Evolutionary conservation across 2,113 vertebrate species (phyloP), one percentile per base, ranked within the genome.

Genomic region (Platysteira castanea): DNA sequence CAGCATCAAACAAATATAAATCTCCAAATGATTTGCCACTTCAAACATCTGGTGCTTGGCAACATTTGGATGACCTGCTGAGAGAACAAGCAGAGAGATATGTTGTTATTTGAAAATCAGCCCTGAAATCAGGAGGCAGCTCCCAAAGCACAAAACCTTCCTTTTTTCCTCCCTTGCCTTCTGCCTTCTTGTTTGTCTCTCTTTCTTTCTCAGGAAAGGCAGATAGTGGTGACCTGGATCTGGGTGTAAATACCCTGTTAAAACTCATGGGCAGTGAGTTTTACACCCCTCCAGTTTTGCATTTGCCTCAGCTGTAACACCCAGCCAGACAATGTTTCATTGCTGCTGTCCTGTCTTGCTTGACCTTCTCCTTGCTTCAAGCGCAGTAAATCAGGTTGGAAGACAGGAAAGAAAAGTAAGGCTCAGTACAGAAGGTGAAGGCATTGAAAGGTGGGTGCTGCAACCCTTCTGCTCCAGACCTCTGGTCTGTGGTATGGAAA

Each of bases 41-140:
- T 83, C 63, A 92, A 95, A 95, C 79, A 96, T 96, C 95, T 97
- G 96, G 90, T 70, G 33, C 46, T 97, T 96, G 97, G 89, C 81
- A 89, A 18, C 5, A 5, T 80, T 94, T 74, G 52, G 60, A 81
- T 81, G 74, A 86, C 64, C 88, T 52, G 57, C 69, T 88, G 67
- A 74, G 86, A 89, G 33, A 89, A 79, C 35, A 81, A 78, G 69
- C 21, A 49, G 13, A 71, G 28, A 57, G 52, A 68, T 59, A 8
- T 73, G 47, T n/a, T 92, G 54, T 30, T 65, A 70, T 94, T 67
- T 92, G 82, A 89, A 93, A 87, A 83, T 50, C 39, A 86, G 12
- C 85, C 67, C 56, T 94, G 75, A 92, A 78, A 68, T 91, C 74
- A 85, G 76, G 83, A 90, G 68, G 60, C 71, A 89, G 46, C 56